phyloP scores from a whole-genome alignment of 1,140 invertebrate genomes.

The Arctopsyche grandis region DNA sequence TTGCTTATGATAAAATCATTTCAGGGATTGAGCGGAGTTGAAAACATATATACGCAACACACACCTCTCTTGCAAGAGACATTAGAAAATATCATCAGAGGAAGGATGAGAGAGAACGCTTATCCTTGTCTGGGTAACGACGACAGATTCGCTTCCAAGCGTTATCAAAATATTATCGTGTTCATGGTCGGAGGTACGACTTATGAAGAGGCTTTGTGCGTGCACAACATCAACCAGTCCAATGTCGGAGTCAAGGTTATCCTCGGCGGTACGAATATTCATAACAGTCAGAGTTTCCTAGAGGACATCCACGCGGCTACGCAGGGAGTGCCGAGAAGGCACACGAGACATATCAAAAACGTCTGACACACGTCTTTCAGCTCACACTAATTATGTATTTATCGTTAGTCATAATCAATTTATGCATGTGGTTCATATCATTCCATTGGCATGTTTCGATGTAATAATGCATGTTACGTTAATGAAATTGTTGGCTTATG shows the following conservation, averaged over 20 bases:
- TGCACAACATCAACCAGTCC: slow-evolving; percentile 86
- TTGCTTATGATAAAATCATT: slow-evolving; percentile 49
- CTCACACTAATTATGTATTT: neutral
- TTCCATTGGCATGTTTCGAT: no score
- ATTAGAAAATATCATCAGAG: slow-evolving; percentile 89
- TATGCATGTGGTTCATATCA: neutral
- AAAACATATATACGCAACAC: slow-evolving; percentile 98
- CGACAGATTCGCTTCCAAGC: slow-evolving; percentile 65
- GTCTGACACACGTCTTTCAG: neutral
- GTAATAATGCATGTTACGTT: no score
- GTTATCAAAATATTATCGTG: slow-evolving; percentile 90
- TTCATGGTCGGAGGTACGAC: slow-evolving; percentile 97
- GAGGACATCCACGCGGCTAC: slow-evolving; percentile 73
- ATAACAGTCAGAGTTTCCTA: slow-evolving; percentile 86
- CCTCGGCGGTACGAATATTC: slow-evolving; percentile 90
- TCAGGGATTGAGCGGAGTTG: slow-evolving; percentile 89
- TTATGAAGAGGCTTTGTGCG: slow-evolving; percentile 92
- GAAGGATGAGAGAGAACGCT: slow-evolving; percentile 81
- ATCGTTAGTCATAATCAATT: neutral
- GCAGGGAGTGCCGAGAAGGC: slow-evolving; percentile 66
- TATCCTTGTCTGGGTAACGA: slow-evolving; percentile 84
- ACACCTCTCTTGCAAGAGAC: slow-evolving; percentile 86
- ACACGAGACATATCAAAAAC: slow-evolving; percentile 62
- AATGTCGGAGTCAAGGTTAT: slow-evolving; percentile 82
- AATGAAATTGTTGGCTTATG: no score